phyloP scores from a whole-genome alignment of 2,113 vertebrate species.

The Glaucomys volans region DNA sequence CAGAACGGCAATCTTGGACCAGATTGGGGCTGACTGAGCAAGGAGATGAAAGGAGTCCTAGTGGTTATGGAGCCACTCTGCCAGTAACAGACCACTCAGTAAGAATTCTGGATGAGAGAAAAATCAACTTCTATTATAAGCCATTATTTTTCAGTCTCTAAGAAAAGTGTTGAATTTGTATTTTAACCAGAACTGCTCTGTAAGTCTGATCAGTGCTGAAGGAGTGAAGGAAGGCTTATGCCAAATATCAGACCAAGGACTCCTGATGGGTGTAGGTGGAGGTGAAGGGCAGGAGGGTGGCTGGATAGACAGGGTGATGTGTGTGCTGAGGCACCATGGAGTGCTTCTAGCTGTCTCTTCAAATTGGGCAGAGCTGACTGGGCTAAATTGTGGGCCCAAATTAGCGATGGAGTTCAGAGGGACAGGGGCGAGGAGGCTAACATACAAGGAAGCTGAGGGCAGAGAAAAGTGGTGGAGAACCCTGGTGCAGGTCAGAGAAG shows the following conservation, averaged over 20 bases:
- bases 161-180: neutral
- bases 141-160: neutral
- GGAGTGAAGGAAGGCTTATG: neutral
- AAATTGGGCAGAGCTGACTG: neutral
- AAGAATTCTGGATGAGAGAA: neutral
- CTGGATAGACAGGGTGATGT: neutral
- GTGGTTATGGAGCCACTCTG: neutral
- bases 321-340: neutral
- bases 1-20: neutral
- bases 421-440: neutral
- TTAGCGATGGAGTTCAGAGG: neutral
- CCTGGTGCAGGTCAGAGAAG: neutral
- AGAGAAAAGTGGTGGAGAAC: neutral
- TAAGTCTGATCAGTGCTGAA: neutral
- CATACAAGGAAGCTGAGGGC: neutral
- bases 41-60: neutral
- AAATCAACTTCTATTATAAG: neutral
- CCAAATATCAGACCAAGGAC: neutral
- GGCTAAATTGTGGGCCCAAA: neutral
- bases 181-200: neutral
- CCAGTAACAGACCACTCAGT: neutral
- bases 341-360: neutral
- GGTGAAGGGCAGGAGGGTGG: neutral
- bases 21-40: too few relatives aligned
- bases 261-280: neutral